A percentile compares a stretch with the other conserved stretches of the same genome.
phyloP scores from a whole-genome alignment of 1,140 invertebrate species.

The Pseudomyrmex concolor region DNA sequence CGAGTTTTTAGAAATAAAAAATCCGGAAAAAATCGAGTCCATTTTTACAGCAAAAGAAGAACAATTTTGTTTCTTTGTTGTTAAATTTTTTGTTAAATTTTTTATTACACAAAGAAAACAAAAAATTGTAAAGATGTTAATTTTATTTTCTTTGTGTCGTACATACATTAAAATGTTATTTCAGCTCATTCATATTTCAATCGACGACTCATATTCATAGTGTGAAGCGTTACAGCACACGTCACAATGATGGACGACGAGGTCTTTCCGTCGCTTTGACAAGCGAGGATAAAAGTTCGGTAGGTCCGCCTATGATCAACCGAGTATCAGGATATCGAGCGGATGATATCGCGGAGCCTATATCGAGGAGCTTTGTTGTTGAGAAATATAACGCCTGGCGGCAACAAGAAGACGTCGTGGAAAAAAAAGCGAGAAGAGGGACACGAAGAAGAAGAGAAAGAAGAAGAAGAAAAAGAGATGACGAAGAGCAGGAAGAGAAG shows the following conservation, averaged over 20 bases:
- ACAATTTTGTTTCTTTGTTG: no score
- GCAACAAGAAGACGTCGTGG: conserved; percentile 12
- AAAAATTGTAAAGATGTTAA: background rate
- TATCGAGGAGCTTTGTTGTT: conserved; percentile 26
- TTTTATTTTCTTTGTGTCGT: background rate
- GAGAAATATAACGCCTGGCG: conserved; percentile 41
- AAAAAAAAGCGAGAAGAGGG: conserved; percentile 36
- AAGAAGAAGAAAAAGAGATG: conserved; percentile 30
- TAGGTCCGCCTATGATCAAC: conserved; percentile 28
- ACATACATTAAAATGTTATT: conserved; percentile 6
- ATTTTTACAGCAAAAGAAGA: background rate
- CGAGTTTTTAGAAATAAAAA: no score
- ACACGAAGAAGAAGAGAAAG: conserved; percentile 11
- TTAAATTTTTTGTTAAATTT: no score
- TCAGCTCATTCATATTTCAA: background rate
- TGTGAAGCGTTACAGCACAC: background rate
- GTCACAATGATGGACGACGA: background rate
- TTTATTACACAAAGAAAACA: background rate
- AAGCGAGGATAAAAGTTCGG: conserved; percentile 34
- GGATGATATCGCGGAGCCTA: conserved; percentile 10
- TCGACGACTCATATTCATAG: background rate
- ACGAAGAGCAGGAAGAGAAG: background rate
- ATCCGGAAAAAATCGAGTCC: background rate
- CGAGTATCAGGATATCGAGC: conserved; percentile 41
- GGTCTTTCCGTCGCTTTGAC: background rate